Conservation (phyloP, 2,113 vertebrate species). For the Sturnus vulgaris region DNA sequence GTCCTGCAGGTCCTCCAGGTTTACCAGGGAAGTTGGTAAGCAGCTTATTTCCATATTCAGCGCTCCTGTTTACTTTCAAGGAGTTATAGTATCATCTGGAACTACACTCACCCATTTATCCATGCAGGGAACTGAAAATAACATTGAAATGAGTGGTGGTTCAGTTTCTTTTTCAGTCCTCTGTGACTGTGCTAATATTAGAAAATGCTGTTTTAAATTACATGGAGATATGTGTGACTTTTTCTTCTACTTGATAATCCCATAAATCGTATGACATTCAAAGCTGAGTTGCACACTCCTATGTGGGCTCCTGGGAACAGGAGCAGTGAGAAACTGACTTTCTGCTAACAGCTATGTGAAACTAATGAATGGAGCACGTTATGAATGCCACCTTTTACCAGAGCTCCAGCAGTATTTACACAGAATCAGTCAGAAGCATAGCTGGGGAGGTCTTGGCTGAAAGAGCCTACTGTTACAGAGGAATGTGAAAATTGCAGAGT, state of each 20-base stretch:
- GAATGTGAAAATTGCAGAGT: slow-evolving; percentile 63
- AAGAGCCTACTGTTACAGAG: slow-evolving; percentile 81
- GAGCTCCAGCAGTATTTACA: slow-evolving; percentile 74
- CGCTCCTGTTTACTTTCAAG: background rate
- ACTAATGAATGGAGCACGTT: background rate
- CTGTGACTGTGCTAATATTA: slow-evolving; percentile 7
- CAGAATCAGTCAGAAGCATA: slow-evolving; percentile 67
- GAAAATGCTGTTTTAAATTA: background rate
- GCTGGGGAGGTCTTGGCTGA: slow-evolving; percentile 68
- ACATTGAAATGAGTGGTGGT: background rate
- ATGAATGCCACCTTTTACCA: slow-evolving; percentile 74
- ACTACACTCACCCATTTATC: background rate
- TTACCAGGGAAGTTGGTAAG: slow-evolving; percentile 88
- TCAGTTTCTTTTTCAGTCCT: background rate
- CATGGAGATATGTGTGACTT: background rate
- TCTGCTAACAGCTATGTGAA: slow-evolving; percentile 12
- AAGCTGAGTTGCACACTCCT: background rate
- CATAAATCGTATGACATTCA: background rate
- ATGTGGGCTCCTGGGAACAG: background rate
- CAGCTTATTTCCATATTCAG: background rate
- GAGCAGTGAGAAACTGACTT: background rate
- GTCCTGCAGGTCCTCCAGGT: slow-evolving; percentile 83
- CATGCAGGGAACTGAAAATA: background rate
- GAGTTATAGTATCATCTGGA: background rate
- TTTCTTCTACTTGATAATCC: background rate